Percentiles rank a stretch among this genome's conserved stretches.
These are phyloP conservation scores for Mythimna loreyi DNA, from an alignment of 2,888 invertebrate species.

Conservation along the genomic window DNA sequence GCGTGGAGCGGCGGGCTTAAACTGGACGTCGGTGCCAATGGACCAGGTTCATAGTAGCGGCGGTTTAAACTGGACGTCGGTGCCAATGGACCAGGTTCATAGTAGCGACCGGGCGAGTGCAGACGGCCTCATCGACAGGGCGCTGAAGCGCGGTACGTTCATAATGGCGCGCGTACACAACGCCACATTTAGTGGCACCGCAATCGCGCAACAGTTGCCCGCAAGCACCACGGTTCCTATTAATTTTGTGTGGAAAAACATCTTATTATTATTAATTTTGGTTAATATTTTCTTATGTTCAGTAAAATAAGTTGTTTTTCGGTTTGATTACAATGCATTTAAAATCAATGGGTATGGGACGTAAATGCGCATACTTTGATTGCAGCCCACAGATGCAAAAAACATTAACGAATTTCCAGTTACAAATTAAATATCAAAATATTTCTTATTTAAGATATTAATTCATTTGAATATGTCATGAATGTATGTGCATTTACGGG, in stretches of 20 bases:
- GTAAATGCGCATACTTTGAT: conserved; percentile 61
- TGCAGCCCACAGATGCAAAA: neutral
- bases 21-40: conserved; percentile 75
- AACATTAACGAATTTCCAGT: neutral
- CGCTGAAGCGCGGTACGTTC: conserved; percentile 62
- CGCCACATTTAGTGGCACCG: conserved; percentile 69
- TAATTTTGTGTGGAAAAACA: conserved; percentile 64
- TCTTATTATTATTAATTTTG: conserved; percentile 55
- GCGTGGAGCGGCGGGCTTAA: conserved; percentile 84
- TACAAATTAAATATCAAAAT: too few relatives aligned
- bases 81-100: conserved; percentile 68
- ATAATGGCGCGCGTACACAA: conserved; percentile 73
- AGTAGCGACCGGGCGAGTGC: conserved; percentile 70
- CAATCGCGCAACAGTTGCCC: conserved; percentile 66
- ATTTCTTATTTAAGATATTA: neutral
- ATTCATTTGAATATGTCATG: conserved; percentile 8
- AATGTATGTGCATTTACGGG: conserved; percentile 72
- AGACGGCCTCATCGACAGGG: conserved; percentile 63
- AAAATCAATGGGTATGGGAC: conserved; percentile 58
- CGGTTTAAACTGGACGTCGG: conserved; percentile 75
- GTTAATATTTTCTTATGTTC: neutral
- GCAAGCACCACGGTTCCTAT: conserved; percentile 69
- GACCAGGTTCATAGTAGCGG: conserved; percentile 70
- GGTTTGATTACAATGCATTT: conserved; percentile 57
- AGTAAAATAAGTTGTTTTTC: conserved; percentile 57